These are phyloP conservation scores for Eutolmus rufibarbis DNA, from an alignment of 2,888 invertebrate species.

Conservation along the genomic window DNA sequence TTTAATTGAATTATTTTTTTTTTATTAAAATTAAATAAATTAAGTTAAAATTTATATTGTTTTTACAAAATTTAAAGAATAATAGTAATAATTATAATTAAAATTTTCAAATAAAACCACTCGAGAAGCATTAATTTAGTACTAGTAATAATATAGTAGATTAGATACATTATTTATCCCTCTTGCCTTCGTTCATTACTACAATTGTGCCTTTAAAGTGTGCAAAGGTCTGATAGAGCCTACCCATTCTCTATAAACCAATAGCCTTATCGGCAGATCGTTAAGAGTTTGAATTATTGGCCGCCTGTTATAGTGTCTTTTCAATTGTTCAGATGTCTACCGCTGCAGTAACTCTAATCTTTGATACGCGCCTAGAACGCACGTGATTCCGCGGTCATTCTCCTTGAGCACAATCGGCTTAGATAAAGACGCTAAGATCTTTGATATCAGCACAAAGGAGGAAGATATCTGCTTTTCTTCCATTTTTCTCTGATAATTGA, in stretches of 20 bases:
- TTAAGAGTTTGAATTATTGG: slow-evolving; percentile 24
- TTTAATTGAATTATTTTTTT: too few relatives aligned
- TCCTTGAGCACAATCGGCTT: background rate
- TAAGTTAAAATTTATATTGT: too few relatives aligned
- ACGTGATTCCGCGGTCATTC: background rate
- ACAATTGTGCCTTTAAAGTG: background rate
- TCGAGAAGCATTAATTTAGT: too few relatives aligned
- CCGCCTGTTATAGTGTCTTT: slow-evolving; percentile 2
- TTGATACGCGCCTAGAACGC: background rate
- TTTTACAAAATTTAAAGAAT: too few relatives aligned
- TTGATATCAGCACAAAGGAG: slow-evolving; percentile 1
- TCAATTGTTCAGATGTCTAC: background rate
- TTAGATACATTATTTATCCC: too few relatives aligned
- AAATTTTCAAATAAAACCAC: too few relatives aligned
- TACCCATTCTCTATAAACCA: background rate
- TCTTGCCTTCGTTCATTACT: background rate
- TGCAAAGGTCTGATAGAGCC: background rate
- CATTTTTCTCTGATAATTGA: slow-evolving; percentile 48
- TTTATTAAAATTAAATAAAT: too few relatives aligned
- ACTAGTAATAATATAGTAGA: too few relatives aligned
- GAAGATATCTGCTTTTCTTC: background rate
- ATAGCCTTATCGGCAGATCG: background rate
- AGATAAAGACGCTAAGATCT: slow-evolving; percentile 36
- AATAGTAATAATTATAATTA: too few relatives aligned
- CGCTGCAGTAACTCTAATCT: background rate